A percentile compares a stretch with the other conserved stretches of the same genome.
These are phyloP conservation scores for Lomographa bimaculata DNA, from an alignment of 2,888 invertebrate genomes.

Conservation along the genomic window DNA sequence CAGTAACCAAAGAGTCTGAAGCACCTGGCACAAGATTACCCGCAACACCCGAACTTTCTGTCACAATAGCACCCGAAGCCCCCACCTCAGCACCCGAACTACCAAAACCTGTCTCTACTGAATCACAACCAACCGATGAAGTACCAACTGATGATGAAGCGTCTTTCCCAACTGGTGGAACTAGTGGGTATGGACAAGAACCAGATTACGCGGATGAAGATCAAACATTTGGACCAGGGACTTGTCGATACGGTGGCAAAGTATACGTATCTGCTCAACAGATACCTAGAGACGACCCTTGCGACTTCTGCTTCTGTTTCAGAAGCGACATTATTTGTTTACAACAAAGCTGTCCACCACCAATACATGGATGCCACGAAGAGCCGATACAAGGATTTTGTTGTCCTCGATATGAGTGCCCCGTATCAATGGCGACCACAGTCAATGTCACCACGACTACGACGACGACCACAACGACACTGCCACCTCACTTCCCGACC, in stretches of 20 bases:
- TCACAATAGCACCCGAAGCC: conserved; percentile 33
- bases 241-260: conserved; percentile 95
- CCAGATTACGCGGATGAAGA: conserved; percentile 91
- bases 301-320: conserved; percentile 98
- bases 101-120: conserved; percentile 54
- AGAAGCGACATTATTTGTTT: conserved; percentile 97
- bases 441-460: conserved; percentile 94
- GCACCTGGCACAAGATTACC: conserved; percentile 1
- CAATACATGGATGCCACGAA: conserved; percentile 95
- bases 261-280: conserved; percentile 97
- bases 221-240: conserved; percentile 93
- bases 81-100: conserved; percentile 47
- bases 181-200: conserved; percentile 73
- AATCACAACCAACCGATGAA: conserved; percentile 61
- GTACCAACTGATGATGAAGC: conserved; percentile 58
- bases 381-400: conserved; percentile 97
- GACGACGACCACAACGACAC: conserved; percentile 92
- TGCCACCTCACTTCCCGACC: conserved; percentile 92
- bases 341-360: conserved; percentile 97
- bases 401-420: conserved; percentile 97
- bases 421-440: conserved; percentile 92
- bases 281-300: conserved; percentile 96
- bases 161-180: conserved; percentile 59
- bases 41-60: neutral
- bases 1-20: no score